phyloP scores from a whole-genome alignment of 2,797 vertebrate genomes.

The Ara ararauna region DNA sequence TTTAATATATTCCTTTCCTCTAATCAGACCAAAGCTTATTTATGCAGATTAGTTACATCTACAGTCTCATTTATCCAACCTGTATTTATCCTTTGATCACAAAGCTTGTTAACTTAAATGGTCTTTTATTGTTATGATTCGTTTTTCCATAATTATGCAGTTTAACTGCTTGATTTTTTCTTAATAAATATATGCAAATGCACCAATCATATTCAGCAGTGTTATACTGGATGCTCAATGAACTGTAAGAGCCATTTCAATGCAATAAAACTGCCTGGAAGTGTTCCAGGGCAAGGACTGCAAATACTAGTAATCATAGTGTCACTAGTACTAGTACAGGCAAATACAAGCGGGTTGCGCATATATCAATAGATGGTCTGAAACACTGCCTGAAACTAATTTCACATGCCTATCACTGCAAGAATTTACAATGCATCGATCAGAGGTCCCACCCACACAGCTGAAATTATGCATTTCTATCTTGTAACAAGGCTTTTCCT shows the following conservation, averaged over 20 bases:
- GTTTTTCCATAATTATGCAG: conserved; percentile 79
- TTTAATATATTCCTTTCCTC: conserved; percentile 76
- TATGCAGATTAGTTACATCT: conserved; percentile 80
- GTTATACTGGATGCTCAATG: conserved; percentile 84
- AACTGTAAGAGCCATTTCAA: conserved; percentile 87
- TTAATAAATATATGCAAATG: conserved; percentile 77
- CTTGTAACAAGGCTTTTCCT: background rate
- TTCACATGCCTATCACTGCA: conserved; percentile 9
- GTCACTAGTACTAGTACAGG: conserved; percentile 71
- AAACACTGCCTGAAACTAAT: conserved; percentile 70
- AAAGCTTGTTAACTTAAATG: conserved; percentile 84
- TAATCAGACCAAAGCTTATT: conserved; percentile 78
- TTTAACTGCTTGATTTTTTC: conserved; percentile 74
- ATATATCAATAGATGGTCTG: conserved; percentile 78
- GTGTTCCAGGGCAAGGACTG: conserved; percentile 68
- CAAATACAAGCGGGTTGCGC: conserved; percentile 75
- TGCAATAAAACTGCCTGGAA: conserved; percentile 80
- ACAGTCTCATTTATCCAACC: conserved; percentile 80
- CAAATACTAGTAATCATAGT: conserved; percentile 69
- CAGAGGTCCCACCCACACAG: conserved; percentile 23
- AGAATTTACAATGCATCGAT: background rate
- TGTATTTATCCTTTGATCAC: conserved; percentile 83
- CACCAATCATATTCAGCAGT: conserved; percentile 75
- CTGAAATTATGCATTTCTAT: conserved; percentile 3
- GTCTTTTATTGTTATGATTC: conserved; percentile 82